Base-by-base conservation (phyloP, 2,113 vertebrate species). In the Actinemys pallida region DNA sequence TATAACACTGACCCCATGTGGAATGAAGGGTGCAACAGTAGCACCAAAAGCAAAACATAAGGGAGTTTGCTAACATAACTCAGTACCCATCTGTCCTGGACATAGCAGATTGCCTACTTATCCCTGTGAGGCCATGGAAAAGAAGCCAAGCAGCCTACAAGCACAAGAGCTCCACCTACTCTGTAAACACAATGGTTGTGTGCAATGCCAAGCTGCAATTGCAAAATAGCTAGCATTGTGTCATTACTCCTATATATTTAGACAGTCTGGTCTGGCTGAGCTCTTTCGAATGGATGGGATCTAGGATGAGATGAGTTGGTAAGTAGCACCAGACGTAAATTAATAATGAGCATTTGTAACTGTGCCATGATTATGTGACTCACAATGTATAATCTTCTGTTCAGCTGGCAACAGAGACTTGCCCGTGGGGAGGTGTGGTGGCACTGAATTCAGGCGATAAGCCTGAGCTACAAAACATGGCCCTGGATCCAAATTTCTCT, bases 311-410 rank as follows among this genome's bases (percentile, higher is more conserved):
- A 94, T 57, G 8, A n/a, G 85, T 47, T 96, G 87, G 94, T 93
- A 96, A 93, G 84, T 47, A 86, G 78, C 80, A 88, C 35, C 31
- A 88, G 59, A 93, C 76, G 81, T 76, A 92, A 90, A 94, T 83
- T 84, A 59, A 81, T 65, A 92, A 86, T 84, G 72, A 94, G 90
- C 29, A 62, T 25, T 88, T 93, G 56, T 82, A 86, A 87, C 87
- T 80, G 76, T 86, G 29, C 25, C 47, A 7, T 50, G 49, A 12
- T 69, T 69, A 53, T 91, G 81, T 10, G 2, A 86, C 31, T 39
- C 4, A 11, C 0, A 3, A 24, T 92, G 79, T 94, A 92, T 95
- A 84, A 93, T 94, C 91, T 93, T 94, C 82, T 86, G 59, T 89
- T 94, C 83, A 81, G 47, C 81, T 96, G 62, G 72, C 83, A 95